Evolutionary conservation across 2,113 vertebrate species (phyloP), one percentile per base, ranked within the genome.

Genomic region (Sander vitreus): DNA sequence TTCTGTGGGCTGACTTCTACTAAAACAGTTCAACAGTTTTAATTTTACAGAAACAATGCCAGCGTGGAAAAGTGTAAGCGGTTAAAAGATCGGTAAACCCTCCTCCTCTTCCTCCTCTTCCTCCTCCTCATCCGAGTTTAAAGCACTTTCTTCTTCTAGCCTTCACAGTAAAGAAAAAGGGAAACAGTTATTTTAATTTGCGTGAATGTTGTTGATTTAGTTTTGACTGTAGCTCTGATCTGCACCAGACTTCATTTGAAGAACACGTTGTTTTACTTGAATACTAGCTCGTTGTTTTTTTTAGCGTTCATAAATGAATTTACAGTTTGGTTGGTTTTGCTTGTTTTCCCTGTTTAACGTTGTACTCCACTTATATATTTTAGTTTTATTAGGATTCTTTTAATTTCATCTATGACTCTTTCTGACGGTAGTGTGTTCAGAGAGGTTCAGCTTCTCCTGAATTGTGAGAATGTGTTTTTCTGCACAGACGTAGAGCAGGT

Each of bases 151-250:
- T 67, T 76, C 60, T 39, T 60, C 74, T 30, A 36, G 74, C 63
- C 62, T 83, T 33, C 48, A 80, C 50, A 64, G 27, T 27, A 69
- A 57, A 63, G 13, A 36, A 68, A 93, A 94, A 93, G 91, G 91
- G 93, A 73, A 71, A 69, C 33, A 9, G 2, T n/a, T 4, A 6
- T 59, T 76, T 78, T 16, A 69, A 53, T 48, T 53, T 45, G 74
- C 47, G 19, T 2, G 30, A 66, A 80, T 73, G 39, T 79, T n/a
- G 13, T 70, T 45, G 19, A 51, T 68, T 62, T 58, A 30, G 0
- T 71, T 79, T 19, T 59, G 14, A 73, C 58, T 70, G 45, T 15
- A 58, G 6, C 55, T 74, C 45, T 23, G 43, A 66, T 63, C 55
- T n/a, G n/a, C 47, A 7, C 16, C 48, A 39, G 50, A 54, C 43